Base-by-base conservation (phyloP, 2,113 vertebrate genomes). In the Pelvicachromis taeniatus region DNA sequence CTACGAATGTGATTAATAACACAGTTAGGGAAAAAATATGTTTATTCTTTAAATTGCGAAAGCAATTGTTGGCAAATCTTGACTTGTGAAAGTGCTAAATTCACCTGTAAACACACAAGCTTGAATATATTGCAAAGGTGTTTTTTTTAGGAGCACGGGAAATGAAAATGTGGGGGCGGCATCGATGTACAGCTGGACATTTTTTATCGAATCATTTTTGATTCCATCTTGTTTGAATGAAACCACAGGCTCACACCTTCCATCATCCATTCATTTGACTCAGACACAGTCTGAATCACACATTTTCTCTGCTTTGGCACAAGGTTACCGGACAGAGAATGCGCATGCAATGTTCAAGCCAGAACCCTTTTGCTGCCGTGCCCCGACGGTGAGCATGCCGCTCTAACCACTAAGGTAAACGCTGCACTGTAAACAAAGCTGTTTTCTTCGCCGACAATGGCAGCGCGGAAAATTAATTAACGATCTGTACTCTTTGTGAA, bases 391-490 rank as follows among this genome's bases (percentile, higher is more conserved):
- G 17, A 82, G 42, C 29, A 19, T 5, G 3, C 54, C 4, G 14
- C 79, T 88, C 54, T 33, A 75, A 85, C 55, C 10, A 4, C 73
- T 21, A 45, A 78, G 13, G 80, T 70, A 89, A 84, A 85, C 9
- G 45, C 10, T 19, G 53, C 75, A 78, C 86, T 50, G 86, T 92
- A 93, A 93, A 94, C 92, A 94, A 90, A 88, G 86, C 87, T 85
- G 85, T 91, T 92, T 91, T 90, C 84, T 56, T 83, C 53, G 4
- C 78, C 35, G 54, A 92, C 90, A 92, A 92, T 89, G 65, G 84
- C 85, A 61, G 80, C 29, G 21, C 70, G 79, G 83, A 89, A 93
- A 93, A 92, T 92, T 93, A 92, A 95, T 94, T 94, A 94, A 85
- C 84, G 38, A 90, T 93, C 92, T 83, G 82, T 42, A 80, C 90